Evolutionary conservation across 2,113 vertebrate genomes (phyloP).

Genomic region (Orycteropus afer): DNA sequence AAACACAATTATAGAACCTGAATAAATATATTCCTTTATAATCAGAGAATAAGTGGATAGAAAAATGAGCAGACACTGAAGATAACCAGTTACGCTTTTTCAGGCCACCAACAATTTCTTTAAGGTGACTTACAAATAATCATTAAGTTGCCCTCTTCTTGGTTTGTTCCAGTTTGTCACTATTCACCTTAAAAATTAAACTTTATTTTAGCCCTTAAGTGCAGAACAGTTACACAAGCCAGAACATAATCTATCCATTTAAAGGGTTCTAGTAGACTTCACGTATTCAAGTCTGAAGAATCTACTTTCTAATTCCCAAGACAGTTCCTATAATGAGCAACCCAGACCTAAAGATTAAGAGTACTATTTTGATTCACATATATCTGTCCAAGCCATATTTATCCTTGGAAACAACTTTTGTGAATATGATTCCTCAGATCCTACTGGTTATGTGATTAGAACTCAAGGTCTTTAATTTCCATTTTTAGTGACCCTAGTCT

Average conservation of each 20-base stretch:
- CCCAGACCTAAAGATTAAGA: not conserved
- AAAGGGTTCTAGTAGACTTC: not conserved
- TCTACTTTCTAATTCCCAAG: not conserved
- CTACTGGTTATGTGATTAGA: not conserved
- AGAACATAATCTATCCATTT: not conserved
- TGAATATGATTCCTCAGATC: not conserved
- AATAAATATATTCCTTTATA: not conserved
- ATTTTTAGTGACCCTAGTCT: not conserved
- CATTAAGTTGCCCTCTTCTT: not conserved
- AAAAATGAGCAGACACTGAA: not conserved
- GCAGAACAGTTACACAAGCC: not conserved
- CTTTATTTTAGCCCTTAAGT: not conserved
- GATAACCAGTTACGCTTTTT: not conserved
- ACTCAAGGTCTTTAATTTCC: not conserved
- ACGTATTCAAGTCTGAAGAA: not conserved
- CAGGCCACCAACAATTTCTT: not conserved
- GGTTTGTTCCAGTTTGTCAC: not conserved
- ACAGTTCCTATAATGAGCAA: not conserved
- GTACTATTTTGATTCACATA: not conserved
- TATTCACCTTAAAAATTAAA: not conserved
- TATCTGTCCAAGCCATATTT: not conserved
- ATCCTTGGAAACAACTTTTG: not conserved
- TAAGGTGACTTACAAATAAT: not conserved
- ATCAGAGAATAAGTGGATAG: not conserved
- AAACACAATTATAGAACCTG: not conserved